These are phyloP conservation scores for Takifugu bimaculatus DNA, from an alignment of 2,113 vertebrate genomes.

Conservation along the genomic window DNA sequence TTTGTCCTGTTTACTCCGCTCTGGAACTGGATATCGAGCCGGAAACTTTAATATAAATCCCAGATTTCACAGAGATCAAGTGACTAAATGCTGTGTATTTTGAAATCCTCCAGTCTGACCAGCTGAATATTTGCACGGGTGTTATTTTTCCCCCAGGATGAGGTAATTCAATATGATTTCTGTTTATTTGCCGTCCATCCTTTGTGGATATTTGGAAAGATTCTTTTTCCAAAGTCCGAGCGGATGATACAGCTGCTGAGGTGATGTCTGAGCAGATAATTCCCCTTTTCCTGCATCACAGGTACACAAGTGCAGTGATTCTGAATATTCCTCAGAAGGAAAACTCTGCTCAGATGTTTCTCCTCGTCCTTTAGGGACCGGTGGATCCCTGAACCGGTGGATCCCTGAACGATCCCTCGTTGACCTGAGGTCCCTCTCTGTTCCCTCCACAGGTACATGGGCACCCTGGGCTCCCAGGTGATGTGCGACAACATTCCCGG, in stretches of 20 bases:
- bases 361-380: not conserved
- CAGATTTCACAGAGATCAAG: not conserved
- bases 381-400: too few relatives aligned
- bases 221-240: slow-evolving; percentile 20
- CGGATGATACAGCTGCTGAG: slow-evolving; percentile 5
- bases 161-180: slow-evolving; percentile 38
- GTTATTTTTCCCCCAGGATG: not conserved
- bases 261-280: slow-evolving; percentile 13
- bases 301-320: slow-evolving; percentile 16
- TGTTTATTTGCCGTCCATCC: slow-evolving; percentile 26
- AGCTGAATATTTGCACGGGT: slow-evolving; percentile 26
- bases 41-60: not conserved
- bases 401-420: not conserved
- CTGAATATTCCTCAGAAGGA: not conserved
- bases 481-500: slow-evolving; percentile 97
- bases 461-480: slow-evolving; percentile 86
- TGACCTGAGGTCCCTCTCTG: not conserved
- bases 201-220: slow-evolving; percentile 18
- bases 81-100: not conserved
- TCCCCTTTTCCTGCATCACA: slow-evolving; percentile 15
- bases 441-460: slow-evolving; percentile 75
- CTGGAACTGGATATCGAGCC: too few relatives aligned
- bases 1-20: too few relatives aligned
- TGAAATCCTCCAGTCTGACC: not conserved
- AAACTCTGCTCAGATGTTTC: not conserved